A percentile compares a stretch with the other conserved stretches of the same genome.
phyloP scores from a whole-genome alignment of 2,797 vertebrate genomes.

The Gallirallus australis region DNA sequence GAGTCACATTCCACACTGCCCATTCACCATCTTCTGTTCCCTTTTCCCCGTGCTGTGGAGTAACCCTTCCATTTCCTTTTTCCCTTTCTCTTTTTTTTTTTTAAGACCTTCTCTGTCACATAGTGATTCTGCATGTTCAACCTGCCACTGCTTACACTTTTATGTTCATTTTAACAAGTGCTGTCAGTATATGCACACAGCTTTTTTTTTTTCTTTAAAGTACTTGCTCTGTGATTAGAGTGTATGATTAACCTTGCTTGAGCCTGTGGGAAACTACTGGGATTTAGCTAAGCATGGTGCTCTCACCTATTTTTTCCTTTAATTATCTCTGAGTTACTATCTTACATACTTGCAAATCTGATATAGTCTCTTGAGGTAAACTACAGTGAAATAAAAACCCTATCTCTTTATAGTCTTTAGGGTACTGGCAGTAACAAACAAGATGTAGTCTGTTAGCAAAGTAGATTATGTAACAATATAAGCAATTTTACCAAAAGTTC shows the following conservation, averaged over 20 bases:
- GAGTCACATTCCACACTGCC: background rate
- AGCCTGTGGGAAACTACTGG: background rate
- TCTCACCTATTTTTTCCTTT: background rate
- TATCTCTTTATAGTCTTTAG: background rate
- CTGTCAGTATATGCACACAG: background rate
- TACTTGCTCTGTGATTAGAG: background rate
- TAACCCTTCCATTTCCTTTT: background rate
- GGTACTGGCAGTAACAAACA: background rate
- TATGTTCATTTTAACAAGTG: background rate
- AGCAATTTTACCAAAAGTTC: background rate
- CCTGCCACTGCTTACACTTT: background rate
- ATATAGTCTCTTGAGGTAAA: background rate
- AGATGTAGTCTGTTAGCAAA: background rate
- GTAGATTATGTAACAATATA: background rate
- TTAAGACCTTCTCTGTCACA: background rate
- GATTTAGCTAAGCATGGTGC: background rate
- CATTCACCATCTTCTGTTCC: background rate
- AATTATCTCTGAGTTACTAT: background rate
- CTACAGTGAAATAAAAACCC: background rate
- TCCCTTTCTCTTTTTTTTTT: background rate
- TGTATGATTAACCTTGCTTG: background rate
- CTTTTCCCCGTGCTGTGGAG: background rate
- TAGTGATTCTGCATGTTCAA: background rate
- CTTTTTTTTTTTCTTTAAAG: background rate
- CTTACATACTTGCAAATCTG: background rate